Percentiles rank a stretch among this genome's conserved stretches.
These are phyloP conservation scores for Gyrodactylus salaris DNA, from an alignment of 1,140 invertebrate genomes.

Conservation along the genomic window DNA sequence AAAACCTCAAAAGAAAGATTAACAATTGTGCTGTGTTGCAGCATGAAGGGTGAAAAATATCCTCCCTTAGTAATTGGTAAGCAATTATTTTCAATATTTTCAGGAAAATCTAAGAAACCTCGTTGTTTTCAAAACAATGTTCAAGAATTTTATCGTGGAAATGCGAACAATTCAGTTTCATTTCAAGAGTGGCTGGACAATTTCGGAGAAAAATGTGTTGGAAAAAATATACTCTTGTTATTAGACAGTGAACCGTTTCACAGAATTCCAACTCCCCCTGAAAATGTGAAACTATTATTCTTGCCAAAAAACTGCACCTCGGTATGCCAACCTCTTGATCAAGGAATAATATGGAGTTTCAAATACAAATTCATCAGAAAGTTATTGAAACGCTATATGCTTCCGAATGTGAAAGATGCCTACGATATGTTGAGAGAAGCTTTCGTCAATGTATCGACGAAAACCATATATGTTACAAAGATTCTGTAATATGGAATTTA, in stretches of 20 bases:
- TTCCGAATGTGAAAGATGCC: too few relatives aligned
- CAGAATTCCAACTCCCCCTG: conserved; percentile 3
- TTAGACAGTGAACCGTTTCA: background rate
- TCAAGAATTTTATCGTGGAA: background rate
- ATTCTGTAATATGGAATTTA: too few relatives aligned
- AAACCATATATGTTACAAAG: too few relatives aligned
- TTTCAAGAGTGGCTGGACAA: background rate
- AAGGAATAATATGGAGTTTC: conserved; percentile 9
- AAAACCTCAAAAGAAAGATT: background rate
- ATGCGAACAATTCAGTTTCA: background rate
- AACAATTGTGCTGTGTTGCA: background rate
- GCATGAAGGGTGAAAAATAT: background rate
- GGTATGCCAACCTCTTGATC: conserved; percentile 9
- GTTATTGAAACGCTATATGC: background rate
- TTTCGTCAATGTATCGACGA: too few relatives aligned
- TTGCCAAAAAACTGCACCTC: conserved; percentile 10
- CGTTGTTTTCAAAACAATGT: background rate
- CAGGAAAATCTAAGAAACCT: background rate
- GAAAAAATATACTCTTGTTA: background rate
- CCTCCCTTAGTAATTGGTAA: background rate
- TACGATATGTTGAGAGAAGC: too few relatives aligned
- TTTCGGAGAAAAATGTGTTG: background rate
- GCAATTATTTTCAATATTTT: background rate
- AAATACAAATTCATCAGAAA: conserved; percentile 9
- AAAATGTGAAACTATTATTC: conserved; percentile 9